phyloP scores from a whole-genome alignment of 2,797 vertebrate genomes.

The Lemur catta region DNA sequence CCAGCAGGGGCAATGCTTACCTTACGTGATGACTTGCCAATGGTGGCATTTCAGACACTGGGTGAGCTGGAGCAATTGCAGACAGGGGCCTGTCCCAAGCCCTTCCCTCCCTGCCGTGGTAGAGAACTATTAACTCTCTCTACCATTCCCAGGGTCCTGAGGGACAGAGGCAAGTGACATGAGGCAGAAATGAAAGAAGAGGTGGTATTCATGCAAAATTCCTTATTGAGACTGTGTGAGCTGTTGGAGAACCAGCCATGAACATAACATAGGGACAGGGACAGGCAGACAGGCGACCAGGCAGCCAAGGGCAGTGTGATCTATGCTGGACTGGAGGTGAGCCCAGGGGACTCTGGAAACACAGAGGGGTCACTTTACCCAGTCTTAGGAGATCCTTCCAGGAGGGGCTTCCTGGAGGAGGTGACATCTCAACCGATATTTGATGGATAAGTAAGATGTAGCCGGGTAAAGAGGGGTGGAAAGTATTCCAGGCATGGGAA shows the following conservation, averaged over 20 bases:
- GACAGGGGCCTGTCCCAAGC: not conserved
- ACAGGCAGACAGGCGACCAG: not conserved
- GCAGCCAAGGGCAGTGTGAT: not conserved
- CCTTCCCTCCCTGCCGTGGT: not conserved
- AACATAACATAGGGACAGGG: not conserved
- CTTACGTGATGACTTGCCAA: not conserved
- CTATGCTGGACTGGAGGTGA: not conserved
- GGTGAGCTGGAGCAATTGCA: not conserved
- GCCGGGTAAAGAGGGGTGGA: not conserved
- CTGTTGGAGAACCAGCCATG: not conserved
- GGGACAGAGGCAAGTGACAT: not conserved
- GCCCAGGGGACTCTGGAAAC: not conserved
- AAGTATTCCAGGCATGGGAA: not conserved
- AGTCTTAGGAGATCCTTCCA: not conserved
- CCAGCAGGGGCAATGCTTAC: fast-evolving
- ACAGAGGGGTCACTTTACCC: not conserved
- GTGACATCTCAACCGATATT: fast-evolving
- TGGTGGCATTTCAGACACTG: not conserved
- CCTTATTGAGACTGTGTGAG: not conserved
- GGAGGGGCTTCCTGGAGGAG: not conserved
- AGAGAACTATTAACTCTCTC: not conserved
- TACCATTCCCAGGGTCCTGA: not conserved
- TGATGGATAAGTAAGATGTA: not conserved
- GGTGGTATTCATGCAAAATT: not conserved
- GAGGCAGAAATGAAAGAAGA: not conserved